Conservation (phyloP, 2,797 vertebrate species). For the Hirundo rustica region DNA sequence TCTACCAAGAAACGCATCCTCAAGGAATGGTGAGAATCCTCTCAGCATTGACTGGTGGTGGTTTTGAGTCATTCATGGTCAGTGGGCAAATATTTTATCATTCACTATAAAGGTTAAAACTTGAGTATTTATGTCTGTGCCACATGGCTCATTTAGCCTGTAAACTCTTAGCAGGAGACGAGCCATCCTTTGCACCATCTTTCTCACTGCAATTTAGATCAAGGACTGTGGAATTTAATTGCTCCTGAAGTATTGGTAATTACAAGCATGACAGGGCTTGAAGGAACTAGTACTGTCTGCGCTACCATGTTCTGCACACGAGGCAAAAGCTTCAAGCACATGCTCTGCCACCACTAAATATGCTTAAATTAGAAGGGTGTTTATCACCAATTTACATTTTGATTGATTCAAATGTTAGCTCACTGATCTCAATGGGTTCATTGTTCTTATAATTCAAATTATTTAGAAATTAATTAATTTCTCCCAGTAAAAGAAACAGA, state of each 20-base stretch:
- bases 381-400: constrained; percentile 45
- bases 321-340: constrained; percentile 34
- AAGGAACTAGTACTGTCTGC: constrained; percentile 5
- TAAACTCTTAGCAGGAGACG: neutral
- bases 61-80: neutral
- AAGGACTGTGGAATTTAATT: constrained; percentile 52
- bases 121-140: neutral
- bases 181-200: constrained; percentile 30
- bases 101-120: neutral
- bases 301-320: constrained; percentile 10
- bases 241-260: constrained; percentile 56
- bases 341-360: constrained; percentile 39
- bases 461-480: neutral
- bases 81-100: neutral
- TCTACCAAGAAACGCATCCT: neutral
- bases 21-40: neutral
- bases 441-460: constrained; percentile 24
- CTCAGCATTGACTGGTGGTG: neutral
- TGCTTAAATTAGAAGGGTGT: constrained; percentile 18
- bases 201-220: constrained; percentile 63
- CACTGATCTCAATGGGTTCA: neutral
- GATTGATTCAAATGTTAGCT: constrained; percentile 23
- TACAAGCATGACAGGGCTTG: constrained; percentile 56
- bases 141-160: neutral
- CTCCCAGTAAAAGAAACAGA: neutral